phyloP scores from a whole-genome alignment of 2,888 invertebrate species.

The Synanthedon tipuliformis region DNA sequence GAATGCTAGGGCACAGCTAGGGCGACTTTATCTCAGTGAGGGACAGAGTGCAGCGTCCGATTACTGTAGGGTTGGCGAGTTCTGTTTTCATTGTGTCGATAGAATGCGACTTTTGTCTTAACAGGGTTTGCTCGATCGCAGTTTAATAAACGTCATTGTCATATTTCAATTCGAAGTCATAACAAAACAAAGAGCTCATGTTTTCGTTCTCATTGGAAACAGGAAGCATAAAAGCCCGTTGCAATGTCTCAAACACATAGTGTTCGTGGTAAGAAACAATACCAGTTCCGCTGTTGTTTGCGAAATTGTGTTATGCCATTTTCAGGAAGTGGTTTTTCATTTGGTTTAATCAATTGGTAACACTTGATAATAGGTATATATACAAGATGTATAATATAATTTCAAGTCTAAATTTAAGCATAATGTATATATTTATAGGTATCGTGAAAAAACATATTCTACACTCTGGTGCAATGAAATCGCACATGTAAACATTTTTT shows the following conservation, averaged over 20 bases:
- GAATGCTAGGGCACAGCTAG: constrained; percentile 52
- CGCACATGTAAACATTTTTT: too few species aligned
- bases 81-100: constrained; percentile 30
- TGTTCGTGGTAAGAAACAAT: constrained; percentile 64
- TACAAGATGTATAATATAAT: too few species aligned
- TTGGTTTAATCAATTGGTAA: too few species aligned
- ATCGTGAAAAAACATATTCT: too few species aligned
- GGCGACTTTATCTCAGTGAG: constrained; percentile 66
- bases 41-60: constrained; percentile 69
- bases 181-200: constrained; percentile 22
- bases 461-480: too few species aligned
- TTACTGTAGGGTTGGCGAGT: constrained; percentile 46
- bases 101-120: not conserved
- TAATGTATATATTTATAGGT: too few species aligned
- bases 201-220: constrained; percentile 64
- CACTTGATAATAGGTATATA: too few species aligned
- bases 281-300: constrained; percentile 64
- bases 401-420: too few species aligned
- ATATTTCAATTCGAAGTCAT: not conserved
- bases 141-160: not conserved
- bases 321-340: constrained; percentile 47
- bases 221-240: constrained; percentile 58
- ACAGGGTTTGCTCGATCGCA: not conserved
- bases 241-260: constrained; percentile 48
- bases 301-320: constrained; percentile 44